phyloP scores from a whole-genome alignment of 2,797 vertebrate species.

The Pipistrellus kuhlii region DNA sequence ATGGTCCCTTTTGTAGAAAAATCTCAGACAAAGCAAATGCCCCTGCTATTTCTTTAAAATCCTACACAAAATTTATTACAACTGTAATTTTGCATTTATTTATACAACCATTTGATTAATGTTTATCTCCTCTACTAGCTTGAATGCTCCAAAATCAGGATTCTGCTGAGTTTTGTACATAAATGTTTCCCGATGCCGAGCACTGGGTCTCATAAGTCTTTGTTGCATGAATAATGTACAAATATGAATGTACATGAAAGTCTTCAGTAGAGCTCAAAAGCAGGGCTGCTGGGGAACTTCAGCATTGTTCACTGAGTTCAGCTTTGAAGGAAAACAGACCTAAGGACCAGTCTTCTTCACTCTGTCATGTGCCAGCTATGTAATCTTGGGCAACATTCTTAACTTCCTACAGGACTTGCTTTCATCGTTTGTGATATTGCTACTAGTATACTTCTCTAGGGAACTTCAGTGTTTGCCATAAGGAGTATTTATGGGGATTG shows the following conservation, averaged over 20 bases:
- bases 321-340: background rate
- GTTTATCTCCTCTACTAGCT: background rate
- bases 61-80: background rate
- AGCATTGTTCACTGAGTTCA: background rate
- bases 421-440: background rate
- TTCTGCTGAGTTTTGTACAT: background rate
- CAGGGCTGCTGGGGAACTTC: background rate
- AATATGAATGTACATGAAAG: background rate
- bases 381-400: constrained; percentile 7
- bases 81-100: background rate
- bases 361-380: background rate
- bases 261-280: background rate
- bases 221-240: background rate
- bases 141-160: background rate
- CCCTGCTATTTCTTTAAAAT: background rate
- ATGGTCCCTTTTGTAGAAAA: background rate
- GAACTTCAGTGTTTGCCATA: background rate
- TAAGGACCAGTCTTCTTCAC: background rate
- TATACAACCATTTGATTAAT: background rate
- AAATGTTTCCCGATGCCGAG: background rate
- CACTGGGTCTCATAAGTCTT: background rate
- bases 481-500: too few species aligned
- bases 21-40: background rate
- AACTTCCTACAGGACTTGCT: background rate
- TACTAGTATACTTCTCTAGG: too few species aligned